Evolutionary conservation across 2,888 invertebrate species (phyloP).

Genomic region (Dryobota labecula): DNA sequence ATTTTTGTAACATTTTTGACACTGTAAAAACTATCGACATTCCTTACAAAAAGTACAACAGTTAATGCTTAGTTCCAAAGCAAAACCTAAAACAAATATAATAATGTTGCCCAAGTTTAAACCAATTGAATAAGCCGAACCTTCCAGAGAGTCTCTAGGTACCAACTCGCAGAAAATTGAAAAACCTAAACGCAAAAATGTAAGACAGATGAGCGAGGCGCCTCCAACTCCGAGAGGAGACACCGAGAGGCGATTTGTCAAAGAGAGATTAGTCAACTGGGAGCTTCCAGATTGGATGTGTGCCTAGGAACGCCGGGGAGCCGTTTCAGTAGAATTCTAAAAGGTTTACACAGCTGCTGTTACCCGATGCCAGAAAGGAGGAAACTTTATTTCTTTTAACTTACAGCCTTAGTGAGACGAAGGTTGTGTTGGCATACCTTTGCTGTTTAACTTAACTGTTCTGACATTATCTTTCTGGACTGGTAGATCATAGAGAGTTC

Average conservation of each 20-base stretch:
- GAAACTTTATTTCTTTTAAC: slow-evolving; percentile 36
- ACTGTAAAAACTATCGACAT: slow-evolving; percentile 1
- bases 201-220: slow-evolving; percentile 54
- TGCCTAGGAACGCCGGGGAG: slow-evolving; percentile 40
- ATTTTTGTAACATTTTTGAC: slow-evolving; percentile 3
- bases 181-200: slow-evolving; percentile 59
- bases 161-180: slow-evolving; percentile 45
- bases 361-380: slow-evolving; percentile 19
- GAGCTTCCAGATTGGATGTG: slow-evolving; percentile 58
- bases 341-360: slow-evolving; percentile 62
- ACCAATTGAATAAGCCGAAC: slow-evolving; percentile 48
- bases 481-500: too few species aligned
- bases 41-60: slow-evolving; percentile 11
- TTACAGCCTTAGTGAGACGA: slow-evolving; percentile 1
- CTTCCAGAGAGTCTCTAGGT: slow-evolving; percentile 42
- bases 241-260: slow-evolving; percentile 68
- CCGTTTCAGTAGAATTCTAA: slow-evolving; percentile 42
- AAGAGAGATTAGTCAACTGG: slow-evolving; percentile 63
- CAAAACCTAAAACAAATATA: slow-evolving; percentile 22
- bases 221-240: slow-evolving; percentile 49
- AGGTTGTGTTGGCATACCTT: slow-evolving; percentile 1
- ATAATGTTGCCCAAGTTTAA: slow-evolving; percentile 38
- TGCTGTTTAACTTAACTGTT: slow-evolving; percentile 2
- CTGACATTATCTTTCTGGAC: background rate
- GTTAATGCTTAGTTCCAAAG: background rate